Percentiles rank a stretch among this genome's conserved stretches.
phyloP scores from a whole-genome alignment of 1,140 invertebrate genomes.

The Drosophila athabasca region DNA sequence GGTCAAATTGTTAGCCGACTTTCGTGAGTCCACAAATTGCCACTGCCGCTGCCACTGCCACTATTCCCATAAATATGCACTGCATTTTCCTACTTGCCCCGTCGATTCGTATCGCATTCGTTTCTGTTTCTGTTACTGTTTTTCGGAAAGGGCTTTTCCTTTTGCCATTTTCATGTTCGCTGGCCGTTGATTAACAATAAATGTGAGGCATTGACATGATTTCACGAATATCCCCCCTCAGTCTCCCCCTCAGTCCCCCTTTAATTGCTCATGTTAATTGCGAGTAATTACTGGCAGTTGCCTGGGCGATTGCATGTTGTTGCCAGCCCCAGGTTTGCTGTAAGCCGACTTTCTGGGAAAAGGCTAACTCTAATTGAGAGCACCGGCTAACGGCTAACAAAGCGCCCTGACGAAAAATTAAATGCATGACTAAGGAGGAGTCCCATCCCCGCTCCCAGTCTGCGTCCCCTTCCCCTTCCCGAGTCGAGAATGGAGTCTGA shows the following conservation, averaged over 20 bases:
- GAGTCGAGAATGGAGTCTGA: not conserved
- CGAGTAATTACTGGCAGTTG: constrained; percentile 52
- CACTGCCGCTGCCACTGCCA: constrained; percentile 32
- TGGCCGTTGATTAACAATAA: constrained; percentile 62
- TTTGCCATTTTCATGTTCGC: constrained; percentile 62
- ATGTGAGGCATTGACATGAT: constrained; percentile 76
- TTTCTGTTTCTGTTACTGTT: constrained; percentile 1
- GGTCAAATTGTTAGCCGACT: constrained; percentile 70
- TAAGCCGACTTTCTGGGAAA: constrained; percentile 53
- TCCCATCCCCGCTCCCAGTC: not conserved
- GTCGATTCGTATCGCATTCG: constrained; percentile 36
- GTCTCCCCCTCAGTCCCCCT: constrained; percentile 5
- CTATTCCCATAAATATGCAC: constrained; percentile 58
- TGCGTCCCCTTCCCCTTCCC: no score
- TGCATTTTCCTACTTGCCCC: constrained; percentile 23
- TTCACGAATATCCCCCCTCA: constrained; percentile 45
- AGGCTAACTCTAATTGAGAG: constrained; percentile 59
- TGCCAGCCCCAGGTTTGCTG: constrained; percentile 1
- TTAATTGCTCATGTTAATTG: constrained; percentile 70
- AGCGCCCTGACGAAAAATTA: constrained; percentile 15
- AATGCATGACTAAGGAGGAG: constrained; percentile 59
- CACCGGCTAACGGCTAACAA: constrained; percentile 7
- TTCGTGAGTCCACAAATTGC: constrained; percentile 74
- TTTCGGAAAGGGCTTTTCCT: constrained; percentile 5
- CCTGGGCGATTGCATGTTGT: constrained; percentile 43